Base-by-base conservation (phyloP, 1,140 invertebrate species). In the Magallana angulata region DNA sequence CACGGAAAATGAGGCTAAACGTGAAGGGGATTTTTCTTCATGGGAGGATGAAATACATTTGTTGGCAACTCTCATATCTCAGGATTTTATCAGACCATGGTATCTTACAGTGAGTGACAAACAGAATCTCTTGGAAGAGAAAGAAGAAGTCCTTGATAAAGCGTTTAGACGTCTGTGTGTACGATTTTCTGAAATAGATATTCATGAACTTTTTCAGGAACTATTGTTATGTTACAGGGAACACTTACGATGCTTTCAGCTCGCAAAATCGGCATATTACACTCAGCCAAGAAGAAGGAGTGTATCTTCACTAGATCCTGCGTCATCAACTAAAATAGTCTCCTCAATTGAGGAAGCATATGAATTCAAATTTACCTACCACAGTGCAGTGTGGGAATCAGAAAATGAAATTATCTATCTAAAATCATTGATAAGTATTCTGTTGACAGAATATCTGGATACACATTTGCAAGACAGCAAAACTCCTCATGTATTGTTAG, bases 1-100 rank as follows among this genome's bases (percentile, higher is more conserved):
- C 11, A 30, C 1, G 8, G 18, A 76, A 36, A 36, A 30, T 30
- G 64, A 30, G 18, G n/a, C 9, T 7, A 12, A 24, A 36, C 18
- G 24, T 30, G 36, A 76, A 76, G 68, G 9, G 9, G 24, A 76
- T 12, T 30, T 6, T 76, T 76, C 68, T 30, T 76, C 68, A 30
- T 76, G 68, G 85, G 76, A 80, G 48, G 71, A 86, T 14, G 91
- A 92, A 80, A 62, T 92, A 12, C 87, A 90, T 59, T 89, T 87
- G n/a, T 90, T 91, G 16, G 82, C 89, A 12, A 84, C 89, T 48
- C 89, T 91, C 18, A 90, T 92, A 57, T 86, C 87, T 16, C 83
- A 89, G 82, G 91, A 92, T 85, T 92, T 91, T 87, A 87, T 92
- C 11, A 83, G 88, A n/a, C 88, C 90, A 7, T 92, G 91, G 91